These are phyloP conservation scores for Proterorhinus semilunaris DNA, from an alignment of 2,113 vertebrate species.

Conservation along the genomic window DNA sequence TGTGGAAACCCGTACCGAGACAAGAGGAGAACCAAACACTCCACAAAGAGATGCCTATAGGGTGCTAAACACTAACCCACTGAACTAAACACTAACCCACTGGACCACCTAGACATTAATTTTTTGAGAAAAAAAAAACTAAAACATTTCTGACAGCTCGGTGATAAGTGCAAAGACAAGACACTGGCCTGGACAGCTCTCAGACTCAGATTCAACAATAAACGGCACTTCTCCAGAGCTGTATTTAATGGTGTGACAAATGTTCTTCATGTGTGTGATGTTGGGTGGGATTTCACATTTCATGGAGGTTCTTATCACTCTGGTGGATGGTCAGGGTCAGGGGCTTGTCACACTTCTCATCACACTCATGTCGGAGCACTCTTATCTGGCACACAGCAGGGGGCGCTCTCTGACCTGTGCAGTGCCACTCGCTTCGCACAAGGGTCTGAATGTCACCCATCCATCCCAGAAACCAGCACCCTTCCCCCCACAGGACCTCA, in stretches of 20 bases:
- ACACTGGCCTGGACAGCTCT: background rate
- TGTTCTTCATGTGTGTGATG: constrained; percentile 23
- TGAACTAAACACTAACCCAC: too few species aligned
- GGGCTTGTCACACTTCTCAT: constrained; percentile 61
- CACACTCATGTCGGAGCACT: constrained; percentile 74
- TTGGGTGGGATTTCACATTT: constrained; percentile 26
- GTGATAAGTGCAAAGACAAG: background rate
- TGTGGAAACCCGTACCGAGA: too few species aligned
- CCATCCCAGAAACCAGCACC: background rate
- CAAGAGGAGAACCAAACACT: too few species aligned
- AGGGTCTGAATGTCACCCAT: constrained; percentile 66
- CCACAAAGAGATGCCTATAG: too few species aligned
- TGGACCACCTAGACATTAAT: too few species aligned
- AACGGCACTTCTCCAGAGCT: background rate
- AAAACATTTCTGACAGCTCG: background rate
- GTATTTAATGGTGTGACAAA: constrained; percentile 6
- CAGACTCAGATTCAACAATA: background rate
- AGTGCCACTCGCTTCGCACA: constrained; percentile 60
- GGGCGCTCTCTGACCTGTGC: constrained; percentile 78
- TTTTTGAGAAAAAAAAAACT: background rate
- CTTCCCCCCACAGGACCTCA: background rate
- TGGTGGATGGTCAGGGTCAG: constrained; percentile 55
- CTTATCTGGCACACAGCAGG: constrained; percentile 85
- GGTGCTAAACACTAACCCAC: too few species aligned
- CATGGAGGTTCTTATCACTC: constrained; percentile 51